These are phyloP conservation scores for Cochlearius cochlearius DNA, from an alignment of 2,113 vertebrate genomes.

Conservation along the genomic window DNA sequence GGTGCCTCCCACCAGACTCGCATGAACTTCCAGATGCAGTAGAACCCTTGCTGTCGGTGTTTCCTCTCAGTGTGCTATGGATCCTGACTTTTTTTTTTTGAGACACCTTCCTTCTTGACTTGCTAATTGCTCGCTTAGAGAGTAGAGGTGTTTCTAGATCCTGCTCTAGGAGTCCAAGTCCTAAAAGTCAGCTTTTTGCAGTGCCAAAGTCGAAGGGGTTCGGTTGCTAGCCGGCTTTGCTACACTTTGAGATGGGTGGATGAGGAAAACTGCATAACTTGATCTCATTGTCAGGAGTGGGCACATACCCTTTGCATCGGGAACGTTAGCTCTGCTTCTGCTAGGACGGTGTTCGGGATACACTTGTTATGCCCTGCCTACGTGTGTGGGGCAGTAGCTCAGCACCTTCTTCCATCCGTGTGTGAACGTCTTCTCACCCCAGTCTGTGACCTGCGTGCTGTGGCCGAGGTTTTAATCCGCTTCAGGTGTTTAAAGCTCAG, in stretches of 20 bases:
- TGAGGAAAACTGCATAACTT: background rate
- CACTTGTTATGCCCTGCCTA: accelerated
- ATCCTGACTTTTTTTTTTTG: background rate
- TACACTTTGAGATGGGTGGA: background rate
- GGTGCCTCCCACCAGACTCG: background rate
- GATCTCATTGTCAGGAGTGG: background rate
- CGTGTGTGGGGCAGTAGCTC: background rate
- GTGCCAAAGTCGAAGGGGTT: background rate
- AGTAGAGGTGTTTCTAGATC: background rate
- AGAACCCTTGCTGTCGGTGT: background rate
- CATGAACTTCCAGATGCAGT: background rate
- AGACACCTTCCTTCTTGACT: background rate
- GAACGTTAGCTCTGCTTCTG: background rate
- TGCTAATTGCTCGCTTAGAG: background rate
- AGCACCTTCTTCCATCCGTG: background rate
- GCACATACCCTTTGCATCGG: background rate
- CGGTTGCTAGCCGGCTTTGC: background rate
- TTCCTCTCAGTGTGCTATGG: background rate
- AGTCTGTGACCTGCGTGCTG: background rate
- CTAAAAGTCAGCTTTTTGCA: background rate
- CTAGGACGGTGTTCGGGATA: background rate
- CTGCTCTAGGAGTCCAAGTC: background rate
- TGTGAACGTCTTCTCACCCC: background rate
- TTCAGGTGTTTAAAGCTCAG: background rate
- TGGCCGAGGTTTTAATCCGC: background rate